A percentile compares a stretch with the other conserved stretches of the same genome.
Conservation (phyloP, 2,797 vertebrate species). For the Phyllotis vaccarum region DNA sequence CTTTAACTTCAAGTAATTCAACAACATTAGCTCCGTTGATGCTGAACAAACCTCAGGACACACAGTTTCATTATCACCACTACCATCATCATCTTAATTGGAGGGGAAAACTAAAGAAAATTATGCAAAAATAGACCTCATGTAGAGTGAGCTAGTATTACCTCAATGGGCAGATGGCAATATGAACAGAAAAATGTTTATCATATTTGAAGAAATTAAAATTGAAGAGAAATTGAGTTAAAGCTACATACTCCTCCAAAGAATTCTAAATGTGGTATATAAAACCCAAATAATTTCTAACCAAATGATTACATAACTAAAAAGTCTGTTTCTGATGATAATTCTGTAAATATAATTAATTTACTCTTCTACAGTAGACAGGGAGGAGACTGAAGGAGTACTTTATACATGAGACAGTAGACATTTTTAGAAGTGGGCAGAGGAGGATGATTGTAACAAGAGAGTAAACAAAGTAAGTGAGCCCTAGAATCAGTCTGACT, state of each 20-base stretch:
- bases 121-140: background rate
- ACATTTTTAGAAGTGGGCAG: background rate
- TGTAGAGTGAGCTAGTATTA: background rate
- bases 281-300: background rate
- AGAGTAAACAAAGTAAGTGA: background rate
- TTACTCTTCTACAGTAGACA: background rate
- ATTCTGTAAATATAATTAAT: background rate
- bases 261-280: background rate
- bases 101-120: background rate
- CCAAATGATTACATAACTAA: background rate
- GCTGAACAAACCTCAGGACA: background rate
- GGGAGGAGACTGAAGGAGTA: background rate
- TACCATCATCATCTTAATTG: background rate
- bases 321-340: background rate
- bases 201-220: background rate
- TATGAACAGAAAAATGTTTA: background rate
- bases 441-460: background rate
- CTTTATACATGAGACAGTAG: background rate
- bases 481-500: background rate
- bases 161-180: background rate
- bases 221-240: background rate
- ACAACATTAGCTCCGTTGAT: background rate
- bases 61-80: background rate
- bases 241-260: background rate
- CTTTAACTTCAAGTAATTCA: background rate